These are phyloP conservation scores for Rhyacophila brunnea DNA, from an alignment of 1,140 invertebrate genomes.

Conservation along the genomic window DNA sequence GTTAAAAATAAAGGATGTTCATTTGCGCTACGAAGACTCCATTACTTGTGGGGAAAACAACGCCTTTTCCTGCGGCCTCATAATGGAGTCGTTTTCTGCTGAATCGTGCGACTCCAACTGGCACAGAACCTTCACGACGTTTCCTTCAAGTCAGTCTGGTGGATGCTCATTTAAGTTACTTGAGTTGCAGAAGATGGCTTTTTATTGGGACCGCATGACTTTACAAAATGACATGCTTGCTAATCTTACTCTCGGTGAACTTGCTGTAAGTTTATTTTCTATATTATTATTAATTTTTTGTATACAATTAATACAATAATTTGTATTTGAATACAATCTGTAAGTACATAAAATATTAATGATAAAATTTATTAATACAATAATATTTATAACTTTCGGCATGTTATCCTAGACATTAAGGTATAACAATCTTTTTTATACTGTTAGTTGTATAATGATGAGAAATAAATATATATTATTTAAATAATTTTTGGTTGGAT, in stretches of 20 bases:
- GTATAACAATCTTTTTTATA: too few species aligned
- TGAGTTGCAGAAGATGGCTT: constrained; percentile 80
- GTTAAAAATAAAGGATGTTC: constrained; percentile 90
- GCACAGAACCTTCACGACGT: constrained; percentile 74
- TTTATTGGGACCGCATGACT: constrained; percentile 86
- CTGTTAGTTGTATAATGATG: too few species aligned
- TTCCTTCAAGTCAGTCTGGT: constrained; percentile 56
- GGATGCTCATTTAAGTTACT: constrained; percentile 79
- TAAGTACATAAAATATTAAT: too few species aligned
- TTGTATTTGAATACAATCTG: too few species aligned
- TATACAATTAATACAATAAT: too few species aligned
- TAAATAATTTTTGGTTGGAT: too few species aligned
- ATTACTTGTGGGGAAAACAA: constrained; percentile 62
- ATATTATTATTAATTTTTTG: too few species aligned
- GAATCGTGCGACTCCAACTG: constrained; percentile 92
- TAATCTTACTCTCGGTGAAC: constrained; percentile 64
- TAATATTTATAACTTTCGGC: too few species aligned
- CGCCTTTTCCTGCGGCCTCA: constrained; percentile 83
- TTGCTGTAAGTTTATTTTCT: constrained; percentile 67
- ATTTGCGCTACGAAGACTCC: constrained; percentile 93
- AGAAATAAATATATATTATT: too few species aligned
- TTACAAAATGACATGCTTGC: constrained; percentile 64
- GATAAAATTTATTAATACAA: too few species aligned
- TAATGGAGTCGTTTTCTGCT: constrained; percentile 76
- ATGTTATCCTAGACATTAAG: too few species aligned